Conservation (phyloP, 2,888 invertebrate species). For the Cerastis rubricosa region DNA sequence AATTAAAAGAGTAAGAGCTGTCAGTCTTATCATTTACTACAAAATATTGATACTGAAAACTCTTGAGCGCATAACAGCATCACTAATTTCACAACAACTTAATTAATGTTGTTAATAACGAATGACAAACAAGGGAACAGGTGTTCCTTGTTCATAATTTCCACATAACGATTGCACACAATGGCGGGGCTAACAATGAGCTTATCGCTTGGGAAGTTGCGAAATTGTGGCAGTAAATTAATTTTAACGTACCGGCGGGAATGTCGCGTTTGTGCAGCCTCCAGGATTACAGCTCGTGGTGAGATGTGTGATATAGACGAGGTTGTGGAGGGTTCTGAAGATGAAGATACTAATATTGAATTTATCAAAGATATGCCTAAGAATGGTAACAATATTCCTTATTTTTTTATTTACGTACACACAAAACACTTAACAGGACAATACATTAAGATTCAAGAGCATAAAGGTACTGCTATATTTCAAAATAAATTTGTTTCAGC, state of each 20-base stretch:
- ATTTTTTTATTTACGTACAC: too few species aligned
- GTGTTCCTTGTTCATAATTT: conserved; percentile 60
- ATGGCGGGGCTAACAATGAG: conserved; percentile 55
- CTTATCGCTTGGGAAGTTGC: conserved; percentile 63
- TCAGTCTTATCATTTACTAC: neutral
- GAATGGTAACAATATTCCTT: neutral
- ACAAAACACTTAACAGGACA: too few species aligned
- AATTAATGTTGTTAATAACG: conserved; percentile 62
- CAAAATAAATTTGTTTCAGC: too few species aligned
- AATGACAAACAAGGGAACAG: conserved; percentile 63
- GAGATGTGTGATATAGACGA: neutral
- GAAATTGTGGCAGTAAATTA: conserved; percentile 61
- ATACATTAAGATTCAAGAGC: too few species aligned
- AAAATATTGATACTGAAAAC: neutral
- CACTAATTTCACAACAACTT: conserved; percentile 49
- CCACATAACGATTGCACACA: conserved; percentile 48
- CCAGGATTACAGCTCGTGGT: conserved; percentile 17
- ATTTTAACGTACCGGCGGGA: conserved; percentile 60
- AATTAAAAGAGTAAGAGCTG: neutral
- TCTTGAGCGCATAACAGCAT: conserved; percentile 12
- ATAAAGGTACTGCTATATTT: too few species aligned
- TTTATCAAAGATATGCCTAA: neutral
- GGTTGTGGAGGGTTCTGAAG: neutral
- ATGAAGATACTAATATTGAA: neutral
- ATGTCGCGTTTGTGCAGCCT: conserved; percentile 26